These are phyloP conservation scores for Limnothrissa miodon DNA, from an alignment of 2,113 vertebrate genomes.

Conservation along the genomic window DNA sequence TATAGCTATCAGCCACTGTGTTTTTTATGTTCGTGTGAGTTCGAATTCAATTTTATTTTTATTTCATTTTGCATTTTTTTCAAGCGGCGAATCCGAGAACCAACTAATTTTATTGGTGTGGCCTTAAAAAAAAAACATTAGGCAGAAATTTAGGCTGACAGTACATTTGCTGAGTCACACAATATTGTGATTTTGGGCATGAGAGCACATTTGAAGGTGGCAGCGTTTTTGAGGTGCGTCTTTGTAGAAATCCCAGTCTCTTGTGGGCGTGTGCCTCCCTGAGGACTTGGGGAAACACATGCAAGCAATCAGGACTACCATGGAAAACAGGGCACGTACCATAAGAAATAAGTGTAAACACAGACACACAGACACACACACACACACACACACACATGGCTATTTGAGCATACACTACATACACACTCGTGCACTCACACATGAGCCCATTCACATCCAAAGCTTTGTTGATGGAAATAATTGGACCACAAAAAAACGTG, in stretches of 20 bases:
- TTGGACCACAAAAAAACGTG: not conserved
- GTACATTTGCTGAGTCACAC: not conserved
- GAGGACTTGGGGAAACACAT: constrained; percentile 9
- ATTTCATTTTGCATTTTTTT: too few species aligned
- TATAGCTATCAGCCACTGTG: too few species aligned
- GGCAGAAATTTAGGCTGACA: not conserved
- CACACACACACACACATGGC: not conserved
- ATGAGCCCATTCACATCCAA: not conserved
- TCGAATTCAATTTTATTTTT: too few species aligned
- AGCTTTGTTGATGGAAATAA: not conserved
- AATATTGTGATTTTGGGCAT: not conserved
- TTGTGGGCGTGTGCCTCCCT: constrained; percentile 5
- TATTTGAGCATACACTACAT: not conserved
- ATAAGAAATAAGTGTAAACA: constrained; percentile 5
- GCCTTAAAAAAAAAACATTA: too few species aligned
- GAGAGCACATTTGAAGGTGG: constrained; percentile 1
- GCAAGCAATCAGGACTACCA: constrained; percentile 23
- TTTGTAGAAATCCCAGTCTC: not conserved
- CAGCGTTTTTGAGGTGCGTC: not conserved
- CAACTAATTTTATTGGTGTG: too few species aligned
- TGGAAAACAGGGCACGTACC: not conserved
- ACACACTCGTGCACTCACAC: not conserved
- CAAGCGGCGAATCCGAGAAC: too few species aligned
- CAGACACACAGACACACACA: not conserved
- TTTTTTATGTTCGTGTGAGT: too few species aligned